Base-by-base conservation (phyloP, 1,140 invertebrate species). In the Lasioglossum albipes region DNA sequence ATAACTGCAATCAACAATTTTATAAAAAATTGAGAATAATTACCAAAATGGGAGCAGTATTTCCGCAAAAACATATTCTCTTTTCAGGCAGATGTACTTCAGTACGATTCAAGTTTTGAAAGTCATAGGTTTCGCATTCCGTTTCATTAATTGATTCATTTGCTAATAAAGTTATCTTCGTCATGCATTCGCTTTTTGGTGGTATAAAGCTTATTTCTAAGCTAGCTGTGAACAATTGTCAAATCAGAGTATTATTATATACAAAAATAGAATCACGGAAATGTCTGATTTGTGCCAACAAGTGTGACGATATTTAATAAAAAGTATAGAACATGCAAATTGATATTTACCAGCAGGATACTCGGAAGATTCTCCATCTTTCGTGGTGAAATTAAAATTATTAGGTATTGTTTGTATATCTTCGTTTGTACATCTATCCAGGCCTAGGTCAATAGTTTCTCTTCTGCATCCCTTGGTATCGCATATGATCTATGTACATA, bases 401-500 rank as follows among this genome's bases (percentile, higher is more conserved):
- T 27, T 66, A 7, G 62, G 27, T 20, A 73, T 45, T 49, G 9
- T 49, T 49, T 49, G 0, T 13, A 49, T 2, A 66, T 79, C 70
- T n/a, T 73, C 12, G 6, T 10, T 13, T 57, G 22, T 36, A 57
- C 76, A 79, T 31, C 7, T n/a, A 7, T n/a, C 20, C 20, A 59
- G 16, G 18, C 4, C 6, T 54, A 16, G 18, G 18, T 18, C 5
- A 54, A 0, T 5, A 54, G 16, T 18, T 54, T 18, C 2, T 42
- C 7, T 12, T 45, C 27, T n/a, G 31, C 77, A 79, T 1, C 49
- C 62, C 16, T 57, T 3, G 0, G 0, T 2, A 45, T 74, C 31
- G 36, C 77, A 79, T 7, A 66, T 9, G 59, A 20, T 74, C 77
- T 79, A n/a, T n/a, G n/a, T n/a, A 22, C 31, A 74, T 66, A 59